phyloP scores from a whole-genome alignment of 2,797 vertebrate species.

The Malacoctenus gilli region DNA sequence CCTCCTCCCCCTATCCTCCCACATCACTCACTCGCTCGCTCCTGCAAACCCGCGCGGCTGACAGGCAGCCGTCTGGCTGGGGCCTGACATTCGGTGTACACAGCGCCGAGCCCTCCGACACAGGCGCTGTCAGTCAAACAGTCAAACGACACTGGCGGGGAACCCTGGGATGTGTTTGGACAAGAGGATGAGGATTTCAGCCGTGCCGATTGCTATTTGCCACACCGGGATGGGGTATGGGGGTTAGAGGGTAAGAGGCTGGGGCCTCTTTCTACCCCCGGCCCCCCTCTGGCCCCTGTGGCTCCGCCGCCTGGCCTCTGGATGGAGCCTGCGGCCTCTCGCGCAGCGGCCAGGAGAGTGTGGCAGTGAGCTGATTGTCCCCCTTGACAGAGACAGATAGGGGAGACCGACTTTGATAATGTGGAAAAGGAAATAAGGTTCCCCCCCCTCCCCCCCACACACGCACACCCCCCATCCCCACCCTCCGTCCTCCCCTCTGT shows the following conservation, averaged over 20 bases:
- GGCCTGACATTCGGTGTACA: conserved; percentile 73
- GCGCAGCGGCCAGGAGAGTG: conserved; percentile 40
- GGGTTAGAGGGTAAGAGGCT: conserved; percentile 7
- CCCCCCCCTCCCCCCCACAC: not conserved
- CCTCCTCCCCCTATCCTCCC: conserved; percentile 7
- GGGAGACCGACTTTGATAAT: conserved; percentile 58
- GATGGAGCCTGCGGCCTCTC: conserved; percentile 59
- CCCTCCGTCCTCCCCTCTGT: conserved; percentile 18
- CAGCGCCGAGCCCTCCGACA: conserved; percentile 64
- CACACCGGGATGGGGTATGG: not conserved
- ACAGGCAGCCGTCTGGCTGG: conserved; percentile 74
- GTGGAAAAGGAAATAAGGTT: conserved; percentile 48
- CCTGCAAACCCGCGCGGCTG: conserved; percentile 60
- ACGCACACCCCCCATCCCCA: too few relatives aligned
- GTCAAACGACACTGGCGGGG: conserved; percentile 65
- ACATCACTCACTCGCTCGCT: conserved; percentile 26
- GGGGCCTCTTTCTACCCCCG: conserved; percentile 5
- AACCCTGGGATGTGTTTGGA: conserved; percentile 74
- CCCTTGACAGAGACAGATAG: conserved; percentile 58
- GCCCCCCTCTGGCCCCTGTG: conserved; percentile 45
- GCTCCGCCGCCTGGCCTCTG: conserved; percentile 54
- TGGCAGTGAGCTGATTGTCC: too few relatives aligned
- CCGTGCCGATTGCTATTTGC: conserved; percentile 67
- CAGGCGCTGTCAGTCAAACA: conserved; percentile 77
- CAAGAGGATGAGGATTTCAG: conserved; percentile 68